Evolutionary conservation across 1,140 invertebrate species (phyloP), one percentile per base, ranked within the genome.

Genomic region (Solenopsis invicta): DNA sequence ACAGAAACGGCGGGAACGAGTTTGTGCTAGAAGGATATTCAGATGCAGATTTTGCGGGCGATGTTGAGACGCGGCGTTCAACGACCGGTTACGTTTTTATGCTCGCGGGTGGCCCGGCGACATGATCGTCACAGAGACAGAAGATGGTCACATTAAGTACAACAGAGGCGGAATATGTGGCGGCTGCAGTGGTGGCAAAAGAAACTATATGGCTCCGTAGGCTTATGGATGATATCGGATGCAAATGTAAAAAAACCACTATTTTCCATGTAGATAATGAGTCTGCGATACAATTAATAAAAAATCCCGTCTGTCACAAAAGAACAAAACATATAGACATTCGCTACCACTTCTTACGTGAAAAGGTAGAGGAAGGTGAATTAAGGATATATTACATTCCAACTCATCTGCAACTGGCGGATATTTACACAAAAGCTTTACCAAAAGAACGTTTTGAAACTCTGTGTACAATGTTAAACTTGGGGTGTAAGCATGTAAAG

Each of bases 11-110:
- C 16, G 56, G 41, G 41, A 78, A 56, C 9, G 4, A 69, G 8
- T 50, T 71, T 1, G 1, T 71, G 16, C 5, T 71, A 16, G 13
- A 50, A 71, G 67, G 67, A 3, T 71, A 71, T 37, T 71, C 45
- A 12, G 67, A 50, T 41, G 67, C 67, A 12, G 45, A 71, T 34
- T 71, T 71, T 71, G 67, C 45, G 10, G 69, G 69, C 24, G 69
- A 72, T 72, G 10, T 50, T 2, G 69, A 72, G 1, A 72, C 69
- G 4, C 48, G 24, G n/a, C 67, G 66, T 9, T 71, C 67, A 6
- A 71, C 67, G 6, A 71, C 67, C 1, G 67, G 45, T 0, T 71
- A 24, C 12, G 21, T 59, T 5, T 56, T 56, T 24, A 59, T 59
- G 21, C 21, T 59, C 9, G 56, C 10, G 0, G 21, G 10, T 21